Conservation (phyloP, 2,113 vertebrate species). For the Dipodomys ordii region DNA sequence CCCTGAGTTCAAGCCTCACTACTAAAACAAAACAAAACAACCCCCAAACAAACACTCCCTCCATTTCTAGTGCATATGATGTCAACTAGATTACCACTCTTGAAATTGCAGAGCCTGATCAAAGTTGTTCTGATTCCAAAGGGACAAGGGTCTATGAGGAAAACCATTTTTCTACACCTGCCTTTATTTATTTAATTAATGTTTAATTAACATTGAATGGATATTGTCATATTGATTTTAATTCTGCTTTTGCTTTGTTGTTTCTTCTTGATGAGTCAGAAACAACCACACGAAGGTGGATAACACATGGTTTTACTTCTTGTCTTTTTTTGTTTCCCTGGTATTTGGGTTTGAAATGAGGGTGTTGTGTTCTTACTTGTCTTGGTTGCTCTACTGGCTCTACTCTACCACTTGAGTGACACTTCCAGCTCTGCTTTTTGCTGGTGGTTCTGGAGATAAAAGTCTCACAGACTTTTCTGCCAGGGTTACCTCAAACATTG, state of each 20-base stretch:
- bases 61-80: not conserved
- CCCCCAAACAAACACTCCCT: too few relatives aligned
- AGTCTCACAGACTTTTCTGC: too few relatives aligned
- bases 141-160: constrained; percentile 10
- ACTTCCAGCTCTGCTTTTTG: too few relatives aligned
- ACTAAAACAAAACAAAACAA: too few relatives aligned
- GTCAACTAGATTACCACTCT: not conserved
- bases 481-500: too few relatives aligned
- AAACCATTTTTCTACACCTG: not conserved
- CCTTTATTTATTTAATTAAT: not conserved
- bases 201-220: not conserved
- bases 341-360: too few relatives aligned
- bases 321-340: too few relatives aligned
- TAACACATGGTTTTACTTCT: not conserved
- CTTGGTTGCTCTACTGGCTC: too few relatives aligned
- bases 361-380: too few relatives aligned
- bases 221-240: not conserved
- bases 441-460: too few relatives aligned
- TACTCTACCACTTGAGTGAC: too few relatives aligned
- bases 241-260: constrained; percentile 35
- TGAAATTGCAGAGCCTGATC: not conserved
- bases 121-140: not conserved
- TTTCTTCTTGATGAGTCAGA: constrained; percentile 11
- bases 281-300: not conserved
- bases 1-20: too few relatives aligned